Evolutionary conservation across 2,888 invertebrate genomes (phyloP), one percentile per base, ranked within the genome.

Genomic region (Zygothrica quintamaculata): DNA sequence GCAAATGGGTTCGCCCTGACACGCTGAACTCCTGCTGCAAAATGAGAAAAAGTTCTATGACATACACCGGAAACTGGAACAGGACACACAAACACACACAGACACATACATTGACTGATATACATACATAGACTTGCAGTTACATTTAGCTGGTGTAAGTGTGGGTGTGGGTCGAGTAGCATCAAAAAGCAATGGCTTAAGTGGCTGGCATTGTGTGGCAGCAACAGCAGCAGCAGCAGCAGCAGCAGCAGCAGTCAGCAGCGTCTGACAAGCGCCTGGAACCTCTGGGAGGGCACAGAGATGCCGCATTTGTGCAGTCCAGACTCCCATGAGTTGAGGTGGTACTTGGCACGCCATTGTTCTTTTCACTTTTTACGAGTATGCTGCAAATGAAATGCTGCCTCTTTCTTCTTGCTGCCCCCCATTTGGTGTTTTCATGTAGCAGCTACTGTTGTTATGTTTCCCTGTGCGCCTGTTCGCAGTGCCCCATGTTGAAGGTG

Each of bases 111-210:
- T 16, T 3, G 42, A 1, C 29, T 4, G 5, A 26, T n/a, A 25
- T 16, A 15, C 1, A 13, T 12, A 12, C 8, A 36, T 1, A 12
- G 36, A 12, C 3, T 3, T 22, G 18, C 18, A 22, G 18, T 22
- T 22, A 22, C 18, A 22, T 22, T 22, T 3, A 22, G 18, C 18
- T 22, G 18, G 33, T 36, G 7, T 33, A 13, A 8, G 7, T n/a
- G 47, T n/a, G n/a, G n/a, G n/a, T 7, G 33, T 0, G 22, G 39
- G 25, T 56, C 56, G 47, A 29, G 58, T 31, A 33, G 80, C 84
- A 80, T 80, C 80, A 80, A 65, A 80, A 80, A 84, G 86, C 80
- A 86, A 66, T 80, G 84, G 80, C 81, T 80, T 80, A 86, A 80
- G 80, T 80, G 87, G 81, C 84, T 51, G 39, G 80, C 77, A 86